These are phyloP conservation scores for Acromyrmex charruanus DNA, from an alignment of 1,140 invertebrate genomes.

Conservation along the genomic window DNA sequence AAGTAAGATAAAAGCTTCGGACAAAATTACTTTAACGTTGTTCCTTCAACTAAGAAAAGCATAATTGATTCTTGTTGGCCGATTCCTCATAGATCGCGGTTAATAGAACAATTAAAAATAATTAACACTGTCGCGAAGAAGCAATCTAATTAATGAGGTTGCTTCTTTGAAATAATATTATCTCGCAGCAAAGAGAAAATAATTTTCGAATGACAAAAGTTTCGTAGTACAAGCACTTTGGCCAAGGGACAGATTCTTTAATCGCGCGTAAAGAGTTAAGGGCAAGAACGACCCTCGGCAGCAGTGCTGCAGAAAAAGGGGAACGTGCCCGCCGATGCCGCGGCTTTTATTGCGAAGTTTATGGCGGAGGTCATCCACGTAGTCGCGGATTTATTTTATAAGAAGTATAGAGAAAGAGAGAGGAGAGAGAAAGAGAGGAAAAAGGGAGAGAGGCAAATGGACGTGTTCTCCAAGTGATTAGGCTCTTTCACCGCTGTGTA, in stretches of 20 bases:
- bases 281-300: conserved; percentile 39
- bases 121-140: background rate
- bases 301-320: conserved; percentile 12
- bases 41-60: background rate
- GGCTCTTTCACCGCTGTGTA: background rate
- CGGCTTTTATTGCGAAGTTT: conserved; percentile 60
- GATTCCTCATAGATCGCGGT: background rate
- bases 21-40: conserved; percentile 28
- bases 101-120: conserved; percentile 20
- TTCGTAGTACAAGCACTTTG: conserved; percentile 46
- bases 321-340: background rate
- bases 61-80: background rate
- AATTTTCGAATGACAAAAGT: conserved; percentile 45
- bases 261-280: conserved; percentile 60
- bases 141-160: conserved; percentile 1
- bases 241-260: conserved; percentile 49
- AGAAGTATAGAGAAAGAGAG: conserved; percentile 1
- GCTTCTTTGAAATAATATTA: conserved; percentile 24
- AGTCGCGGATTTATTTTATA: conserved; percentile 63
- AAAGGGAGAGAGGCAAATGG: conserved; percentile 7
- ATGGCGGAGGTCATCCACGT: conserved; percentile 45
- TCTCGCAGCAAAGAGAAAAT: conserved; percentile 27
- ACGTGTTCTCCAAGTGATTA: conserved; percentile 59
- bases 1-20: conserved; percentile 38
- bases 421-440: no score